phyloP scores from a whole-genome alignment of 2,888 invertebrate genomes.

The Netelia fuscicornis region DNA sequence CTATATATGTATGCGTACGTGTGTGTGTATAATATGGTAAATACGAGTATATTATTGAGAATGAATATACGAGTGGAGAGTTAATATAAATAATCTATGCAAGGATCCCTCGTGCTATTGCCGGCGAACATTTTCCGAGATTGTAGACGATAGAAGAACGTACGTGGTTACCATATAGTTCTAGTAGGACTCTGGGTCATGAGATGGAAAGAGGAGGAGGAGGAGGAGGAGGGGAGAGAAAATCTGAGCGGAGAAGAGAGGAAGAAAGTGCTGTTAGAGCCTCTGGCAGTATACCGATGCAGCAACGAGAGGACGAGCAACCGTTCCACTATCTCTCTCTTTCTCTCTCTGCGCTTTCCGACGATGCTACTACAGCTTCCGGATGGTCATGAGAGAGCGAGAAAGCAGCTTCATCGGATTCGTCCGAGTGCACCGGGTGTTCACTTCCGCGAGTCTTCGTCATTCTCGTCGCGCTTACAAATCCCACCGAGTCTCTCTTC shows the following conservation, averaged over 20 bases:
- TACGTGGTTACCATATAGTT: neutral
- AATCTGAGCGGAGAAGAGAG: constrained; percentile 4
- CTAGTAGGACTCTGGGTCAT: neutral
- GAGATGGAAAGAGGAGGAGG: neutral
- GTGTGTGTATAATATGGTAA: neutral
- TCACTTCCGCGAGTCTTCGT: constrained; percentile 34
- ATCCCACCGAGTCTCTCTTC: constrained; percentile 8
- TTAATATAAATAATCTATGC: constrained; percentile 33
- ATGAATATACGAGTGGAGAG: constrained; percentile 7
- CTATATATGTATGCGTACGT: neutral
- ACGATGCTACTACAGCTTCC: constrained; percentile 39
- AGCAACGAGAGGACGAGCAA: constrained; percentile 28
- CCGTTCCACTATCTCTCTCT: constrained; percentile 6
- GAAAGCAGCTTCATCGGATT: constrained; percentile 36
- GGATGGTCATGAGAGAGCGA: constrained; percentile 33
- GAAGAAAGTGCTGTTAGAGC: constrained; percentile 10
- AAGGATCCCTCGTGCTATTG: constrained; percentile 16
- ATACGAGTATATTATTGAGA: neutral
- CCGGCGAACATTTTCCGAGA: constrained; percentile 28
- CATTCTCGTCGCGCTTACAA: constrained; percentile 14
- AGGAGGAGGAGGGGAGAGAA: neutral
- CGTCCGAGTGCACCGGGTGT: constrained; percentile 30
- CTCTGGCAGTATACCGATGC: constrained; percentile 16
- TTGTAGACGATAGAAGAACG: constrained; percentile 18
- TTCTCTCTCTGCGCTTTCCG: constrained; percentile 1